Base-by-base conservation (phyloP, 2,888 invertebrate species). In the Iphiclides podalirius region DNA sequence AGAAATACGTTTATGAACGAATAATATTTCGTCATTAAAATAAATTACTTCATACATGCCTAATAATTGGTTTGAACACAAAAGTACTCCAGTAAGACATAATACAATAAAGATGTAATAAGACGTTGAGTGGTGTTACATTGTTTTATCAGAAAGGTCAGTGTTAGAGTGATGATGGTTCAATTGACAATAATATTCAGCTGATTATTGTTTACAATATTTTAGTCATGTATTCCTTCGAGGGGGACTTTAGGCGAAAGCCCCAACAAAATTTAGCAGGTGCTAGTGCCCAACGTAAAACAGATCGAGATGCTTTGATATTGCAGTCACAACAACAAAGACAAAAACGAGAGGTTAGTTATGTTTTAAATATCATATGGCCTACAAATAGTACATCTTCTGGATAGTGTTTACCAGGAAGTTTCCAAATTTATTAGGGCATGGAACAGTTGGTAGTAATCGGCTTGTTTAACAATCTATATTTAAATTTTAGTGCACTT, bases 251-350 rank as follows among this genome's bases (percentile, higher is more conserved):
- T 75, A 92, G 95, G 68, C 91, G 94, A 41, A 94, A 92, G 77
- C 98, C 98, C 6, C 92, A 94, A 67, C 98, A 98, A 83, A 97
- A 95, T 79, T 89, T 98, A 60, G 94, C 96, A 52, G 98, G 98
- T 52, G 94, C 94, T n/a, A 95, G 95, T 69, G 90, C 90, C 48
- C 91, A 92, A 57, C 91, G 94, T 55, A 93, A 89, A 57, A 90
- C 89, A 55, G 90, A 91, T 66, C 85, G 92, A 51, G 94, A 95
- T 66, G 90, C 92, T 44, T 82, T 96, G 41, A 89, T 98, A 55
- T 92, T 93, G 49, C 94, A 95, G 72, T 94, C 95, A 36, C 96
- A 96, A 68, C 91, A 92, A 69, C 97, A 97, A 82, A 91, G 98
- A 56, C 91, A 93, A 58, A 96, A 96, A 81, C 90, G 98, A 75